A percentile compares a stretch with the other conserved stretches of the same genome.
Evolutionary conservation across 2,113 vertebrate species (phyloP).

Genomic region (Amia ocellicauda): DNA sequence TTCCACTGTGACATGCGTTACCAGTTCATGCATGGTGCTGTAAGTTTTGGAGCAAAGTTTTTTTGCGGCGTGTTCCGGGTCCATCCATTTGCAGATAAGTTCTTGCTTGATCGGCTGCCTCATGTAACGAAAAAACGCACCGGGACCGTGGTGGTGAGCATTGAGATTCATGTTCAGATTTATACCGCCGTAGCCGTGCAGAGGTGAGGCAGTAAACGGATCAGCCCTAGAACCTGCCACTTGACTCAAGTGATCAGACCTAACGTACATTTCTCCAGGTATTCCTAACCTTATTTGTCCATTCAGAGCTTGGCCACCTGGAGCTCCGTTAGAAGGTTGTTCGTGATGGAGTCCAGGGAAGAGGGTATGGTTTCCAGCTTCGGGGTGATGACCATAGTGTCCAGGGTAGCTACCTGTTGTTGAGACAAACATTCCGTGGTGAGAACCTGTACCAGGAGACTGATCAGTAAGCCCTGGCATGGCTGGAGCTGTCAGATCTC

Average conservation of each 20-base stretch:
- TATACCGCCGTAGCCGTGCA: conserved; percentile 86
- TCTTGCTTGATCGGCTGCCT: conserved; percentile 97
- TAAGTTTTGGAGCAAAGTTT: conserved; percentile 96
- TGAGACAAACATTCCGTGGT: conserved; percentile 95
- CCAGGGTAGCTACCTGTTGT: conserved; percentile 99
- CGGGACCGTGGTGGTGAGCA: conserved; percentile 84
- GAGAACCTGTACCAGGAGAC: conserved; percentile 78
- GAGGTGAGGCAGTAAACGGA: conserved; percentile 81
- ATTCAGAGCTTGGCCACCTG: conserved; percentile 86
- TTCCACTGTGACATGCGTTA: conserved; percentile 96
- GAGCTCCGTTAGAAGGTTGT: conserved; percentile 82
- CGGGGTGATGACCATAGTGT: conserved; percentile 92
- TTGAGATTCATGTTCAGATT: conserved; percentile 88
- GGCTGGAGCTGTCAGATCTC: conserved; percentile 81
- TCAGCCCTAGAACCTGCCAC: conserved; percentile 88
- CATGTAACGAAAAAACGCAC: conserved; percentile 98
- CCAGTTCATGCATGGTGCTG: conserved; percentile 97
- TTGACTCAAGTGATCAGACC: conserved; percentile 90
- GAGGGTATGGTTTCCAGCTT: conserved; percentile 81
- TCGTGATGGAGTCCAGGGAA: conserved; percentile 90
- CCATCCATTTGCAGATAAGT: conserved; percentile 97
- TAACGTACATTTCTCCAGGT: conserved; percentile 95
- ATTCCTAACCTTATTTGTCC: conserved; percentile 96
- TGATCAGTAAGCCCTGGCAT: conserved; percentile 79
- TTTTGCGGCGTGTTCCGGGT: conserved; percentile 75